phyloP scores from a whole-genome alignment of 2,888 invertebrate genomes.

The Nebria brevicollis region DNA sequence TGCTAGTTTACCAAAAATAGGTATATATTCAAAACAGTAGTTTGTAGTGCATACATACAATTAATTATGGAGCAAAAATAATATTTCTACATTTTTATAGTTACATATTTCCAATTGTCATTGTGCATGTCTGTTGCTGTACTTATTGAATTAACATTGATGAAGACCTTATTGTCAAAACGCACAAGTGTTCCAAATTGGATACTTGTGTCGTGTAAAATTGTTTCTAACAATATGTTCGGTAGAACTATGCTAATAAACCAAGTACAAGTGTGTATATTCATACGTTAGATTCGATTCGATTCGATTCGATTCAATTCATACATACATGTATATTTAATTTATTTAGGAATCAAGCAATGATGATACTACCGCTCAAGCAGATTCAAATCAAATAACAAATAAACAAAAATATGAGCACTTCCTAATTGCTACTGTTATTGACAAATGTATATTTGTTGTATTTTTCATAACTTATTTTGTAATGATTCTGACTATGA shows the following conservation, averaged over 20 bases:
- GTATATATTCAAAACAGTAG: constrained; percentile 23
- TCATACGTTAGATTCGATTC: neutral
- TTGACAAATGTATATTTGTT: constrained; percentile 29
- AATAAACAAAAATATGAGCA: constrained; percentile 12
- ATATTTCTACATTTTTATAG: constrained; percentile 6
- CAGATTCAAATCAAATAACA: constrained; percentile 29
- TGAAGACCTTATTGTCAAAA: constrained; percentile 20
- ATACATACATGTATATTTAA: neutral
- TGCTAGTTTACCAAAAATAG: constrained; percentile 19
- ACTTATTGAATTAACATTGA: constrained; percentile 30
- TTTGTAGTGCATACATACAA: no score
- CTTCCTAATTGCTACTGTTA: constrained; percentile 29
- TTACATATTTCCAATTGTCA: constrained; percentile 34
- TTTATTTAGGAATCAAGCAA: constrained; percentile 28
- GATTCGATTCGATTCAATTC: neutral
- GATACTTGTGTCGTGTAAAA: constrained; percentile 25
- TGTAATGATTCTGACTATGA: constrained; percentile 19
- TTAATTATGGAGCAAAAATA: no score
- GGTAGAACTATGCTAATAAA: constrained; percentile 18
- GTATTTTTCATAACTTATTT: constrained; percentile 28
- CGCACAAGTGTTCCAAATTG: constrained; percentile 19
- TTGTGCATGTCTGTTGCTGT: constrained; percentile 23
- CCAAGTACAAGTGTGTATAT: neutral
- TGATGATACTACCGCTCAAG: constrained; percentile 24
- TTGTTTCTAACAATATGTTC: constrained; percentile 21